These are phyloP conservation scores for Scaptodrosophila lebanonensis DNA, from an alignment of 1,140 invertebrate species.

Conservation along the genomic window DNA sequence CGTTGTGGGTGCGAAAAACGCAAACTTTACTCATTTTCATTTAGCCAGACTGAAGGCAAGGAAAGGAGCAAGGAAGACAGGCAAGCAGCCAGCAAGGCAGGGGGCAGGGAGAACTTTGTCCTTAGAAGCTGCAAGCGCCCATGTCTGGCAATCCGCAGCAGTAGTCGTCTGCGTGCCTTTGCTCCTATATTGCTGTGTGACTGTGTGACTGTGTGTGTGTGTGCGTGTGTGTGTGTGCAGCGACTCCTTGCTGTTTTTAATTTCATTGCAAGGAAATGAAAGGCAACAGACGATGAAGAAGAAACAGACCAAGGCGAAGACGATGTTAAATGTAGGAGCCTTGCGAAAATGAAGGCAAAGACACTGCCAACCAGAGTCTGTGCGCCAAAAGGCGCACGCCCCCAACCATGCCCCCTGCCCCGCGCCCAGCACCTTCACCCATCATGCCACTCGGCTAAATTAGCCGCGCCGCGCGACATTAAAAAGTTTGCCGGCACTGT, in stretches of 20 bases:
- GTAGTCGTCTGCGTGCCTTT: slow-evolving; percentile 30
- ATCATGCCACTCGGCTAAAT: slow-evolving; percentile 42
- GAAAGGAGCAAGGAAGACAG: no score
- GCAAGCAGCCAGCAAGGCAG: background rate
- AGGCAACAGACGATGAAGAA: slow-evolving; percentile 29
- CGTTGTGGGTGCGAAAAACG: slow-evolving; percentile 56
- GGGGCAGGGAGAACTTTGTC: background rate
- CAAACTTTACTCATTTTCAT: slow-evolving; percentile 70
- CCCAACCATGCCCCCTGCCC: background rate
- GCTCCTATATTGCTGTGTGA: background rate
- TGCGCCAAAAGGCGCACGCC: slow-evolving; percentile 42
- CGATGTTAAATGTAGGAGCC: background rate
- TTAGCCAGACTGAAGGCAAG: slow-evolving; percentile 19
- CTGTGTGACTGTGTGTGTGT: slow-evolving; percentile 13
- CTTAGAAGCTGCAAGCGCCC: slow-evolving; percentile 25
- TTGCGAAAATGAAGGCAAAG: slow-evolving; percentile 66
- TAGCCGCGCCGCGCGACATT: slow-evolving; percentile 70
- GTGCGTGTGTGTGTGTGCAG: slow-evolving; percentile 41
- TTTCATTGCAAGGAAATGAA: slow-evolving; percentile 70
- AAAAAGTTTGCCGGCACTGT: slow-evolving; percentile 63
- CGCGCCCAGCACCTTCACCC: background rate
- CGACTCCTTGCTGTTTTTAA: slow-evolving; percentile 75
- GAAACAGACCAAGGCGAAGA: slow-evolving; percentile 24
- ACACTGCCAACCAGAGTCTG: slow-evolving; percentile 61
- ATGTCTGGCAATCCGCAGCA: slow-evolving; percentile 1